Evolutionary conservation across 2,113 vertebrate genomes (phyloP).

Genomic region (Scomber japonicus): DNA sequence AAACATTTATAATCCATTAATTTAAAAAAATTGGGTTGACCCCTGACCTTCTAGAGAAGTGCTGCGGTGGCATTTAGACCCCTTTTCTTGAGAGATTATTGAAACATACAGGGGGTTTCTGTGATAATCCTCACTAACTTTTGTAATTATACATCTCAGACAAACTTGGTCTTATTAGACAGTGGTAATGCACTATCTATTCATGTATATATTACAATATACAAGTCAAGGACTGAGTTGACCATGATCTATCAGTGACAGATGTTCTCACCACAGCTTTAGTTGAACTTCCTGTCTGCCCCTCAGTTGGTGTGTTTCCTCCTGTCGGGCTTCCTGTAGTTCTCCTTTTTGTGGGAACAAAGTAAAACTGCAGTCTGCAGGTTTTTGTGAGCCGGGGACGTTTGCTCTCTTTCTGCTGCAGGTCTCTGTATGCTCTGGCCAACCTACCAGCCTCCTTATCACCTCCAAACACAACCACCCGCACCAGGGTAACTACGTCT

Average conservation of each 20-base stretch:
- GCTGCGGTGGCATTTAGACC: too few relatives aligned
- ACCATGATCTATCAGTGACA: too few relatives aligned
- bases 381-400: constrained; percentile 88
- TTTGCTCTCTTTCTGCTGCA: constrained; percentile 89
- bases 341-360: constrained; percentile 88
- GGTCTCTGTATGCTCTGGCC: constrained; percentile 91
- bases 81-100: too few relatives aligned
- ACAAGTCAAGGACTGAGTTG: neutral
- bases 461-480: constrained; percentile 93
- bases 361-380: constrained; percentile 94
- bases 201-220: neutral
- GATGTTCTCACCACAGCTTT: constrained; percentile 66
- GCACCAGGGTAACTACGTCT: constrained; percentile 77
- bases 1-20: neutral
- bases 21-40: too few relatives aligned
- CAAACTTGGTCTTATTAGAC: too few relatives aligned
- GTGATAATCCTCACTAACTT: too few relatives aligned
- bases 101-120: too few relatives aligned
- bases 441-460: constrained; percentile 93
- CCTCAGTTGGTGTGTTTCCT: constrained; percentile 33
- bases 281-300: constrained; percentile 44
- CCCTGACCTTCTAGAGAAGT: too few relatives aligned
- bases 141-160: neutral
- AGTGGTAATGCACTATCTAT: too few relatives aligned
- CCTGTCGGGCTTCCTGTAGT: constrained; percentile 26